A percentile compares a stretch with the other conserved stretches of the same genome.
These are phyloP conservation scores for Sisyra nigra DNA, from an alignment of 2,888 invertebrate genomes.

Conservation along the genomic window DNA sequence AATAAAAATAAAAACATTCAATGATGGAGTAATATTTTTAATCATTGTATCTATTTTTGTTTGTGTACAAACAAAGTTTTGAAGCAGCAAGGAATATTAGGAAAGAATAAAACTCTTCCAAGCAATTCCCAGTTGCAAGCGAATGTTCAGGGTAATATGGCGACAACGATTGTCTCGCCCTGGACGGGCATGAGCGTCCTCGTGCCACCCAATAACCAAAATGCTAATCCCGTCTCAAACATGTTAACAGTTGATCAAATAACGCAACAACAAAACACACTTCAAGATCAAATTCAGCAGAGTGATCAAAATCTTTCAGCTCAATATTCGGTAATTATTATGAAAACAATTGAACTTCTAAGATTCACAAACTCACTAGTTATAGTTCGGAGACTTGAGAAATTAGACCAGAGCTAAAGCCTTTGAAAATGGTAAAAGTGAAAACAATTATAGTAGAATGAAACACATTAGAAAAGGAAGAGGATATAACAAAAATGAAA, in stretches of 20 bases:
- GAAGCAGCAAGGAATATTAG: conserved; percentile 47
- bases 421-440: too few species aligned
- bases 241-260: conserved; percentile 30
- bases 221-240: conserved; percentile 11
- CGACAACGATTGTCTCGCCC: conserved; percentile 14
- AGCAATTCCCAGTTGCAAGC: conserved; percentile 13
- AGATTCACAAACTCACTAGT: background rate
- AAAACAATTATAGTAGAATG: too few species aligned
- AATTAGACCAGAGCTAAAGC: too few species aligned
- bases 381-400: too few species aligned
- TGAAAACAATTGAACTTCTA: background rate
- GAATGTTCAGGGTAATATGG: conserved; percentile 3
- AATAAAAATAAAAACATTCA: conserved; percentile 8
- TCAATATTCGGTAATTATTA: conserved; percentile 67
- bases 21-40: background rate
- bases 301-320: conserved; percentile 93
- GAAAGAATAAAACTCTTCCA: conserved; percentile 22
- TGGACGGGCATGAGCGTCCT: conserved; percentile 20
- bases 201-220: conserved; percentile 13
- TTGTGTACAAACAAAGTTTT: conserved; percentile 34
- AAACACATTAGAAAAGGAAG: too few species aligned
- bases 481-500: too few species aligned
- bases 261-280: conserved; percentile 60
- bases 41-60: conserved; percentile 29
- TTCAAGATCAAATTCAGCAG: conserved; percentile 86